These are phyloP conservation scores for Eudyptes chrysolophus DNA, from an alignment of 2,113 vertebrate genomes.

Conservation along the genomic window DNA sequence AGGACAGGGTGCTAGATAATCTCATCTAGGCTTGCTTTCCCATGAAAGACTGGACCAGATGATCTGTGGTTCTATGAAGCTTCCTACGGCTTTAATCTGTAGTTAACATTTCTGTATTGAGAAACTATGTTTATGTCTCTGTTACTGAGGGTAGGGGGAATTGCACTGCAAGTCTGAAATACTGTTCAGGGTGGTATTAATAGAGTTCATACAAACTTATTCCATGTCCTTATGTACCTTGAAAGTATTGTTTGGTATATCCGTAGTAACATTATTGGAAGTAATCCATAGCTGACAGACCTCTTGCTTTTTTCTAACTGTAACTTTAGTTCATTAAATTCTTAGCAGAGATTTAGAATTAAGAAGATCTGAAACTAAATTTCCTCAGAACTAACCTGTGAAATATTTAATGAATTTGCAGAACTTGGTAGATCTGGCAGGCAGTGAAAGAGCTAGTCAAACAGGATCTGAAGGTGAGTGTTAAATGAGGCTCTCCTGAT, in stretches of 20 bases:
- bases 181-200: not conserved
- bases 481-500: not conserved
- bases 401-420: slow-evolving; percentile 52
- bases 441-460: slow-evolving; percentile 93
- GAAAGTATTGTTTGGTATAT: not conserved
- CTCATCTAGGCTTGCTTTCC: not conserved
- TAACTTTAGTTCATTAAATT: not conserved
- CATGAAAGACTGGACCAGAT: not conserved
- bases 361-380: not conserved
- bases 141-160: not conserved
- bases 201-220: not conserved
- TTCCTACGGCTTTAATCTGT: not conserved
- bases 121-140: not conserved
- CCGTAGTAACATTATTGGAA: not conserved
- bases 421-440: slow-evolving; percentile 96
- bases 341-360: not conserved
- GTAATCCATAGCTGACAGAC: not conserved
- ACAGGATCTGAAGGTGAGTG: slow-evolving; percentile 92
- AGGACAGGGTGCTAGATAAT: not conserved
- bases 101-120: not conserved
- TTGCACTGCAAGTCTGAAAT: not conserved
- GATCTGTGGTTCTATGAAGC: not conserved
- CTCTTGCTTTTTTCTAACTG: not conserved
- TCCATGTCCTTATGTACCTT: not conserved
- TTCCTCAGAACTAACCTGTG: not conserved